Conservation (phyloP, 2,797 vertebrate genomes). For the Sebastes kiyomatsui region DNA sequence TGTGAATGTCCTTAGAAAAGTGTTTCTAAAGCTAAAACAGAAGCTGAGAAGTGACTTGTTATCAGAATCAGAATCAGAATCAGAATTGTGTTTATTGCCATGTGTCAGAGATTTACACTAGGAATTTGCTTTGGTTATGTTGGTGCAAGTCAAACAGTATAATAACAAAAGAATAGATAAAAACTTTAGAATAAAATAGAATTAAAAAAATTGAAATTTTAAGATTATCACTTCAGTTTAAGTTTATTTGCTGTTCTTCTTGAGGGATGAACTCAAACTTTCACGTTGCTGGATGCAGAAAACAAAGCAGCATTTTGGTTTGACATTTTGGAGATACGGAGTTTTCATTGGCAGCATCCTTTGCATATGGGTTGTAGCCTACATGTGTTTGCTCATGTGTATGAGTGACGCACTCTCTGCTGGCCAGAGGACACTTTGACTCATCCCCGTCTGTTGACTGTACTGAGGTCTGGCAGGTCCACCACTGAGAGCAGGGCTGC, state of each 20-base stretch:
- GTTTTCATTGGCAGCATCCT: not conserved
- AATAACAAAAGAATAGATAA: too few relatives aligned
- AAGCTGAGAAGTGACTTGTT: not conserved
- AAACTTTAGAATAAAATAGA: too few relatives aligned
- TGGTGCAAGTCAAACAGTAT: too few relatives aligned
- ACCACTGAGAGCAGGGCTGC: conserved; percentile 62
- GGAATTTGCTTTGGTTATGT: too few relatives aligned
- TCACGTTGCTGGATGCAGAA: not conserved
- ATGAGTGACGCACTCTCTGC: conserved; percentile 65
- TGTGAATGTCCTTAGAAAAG: not conserved
- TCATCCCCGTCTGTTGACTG: conserved; percentile 74
- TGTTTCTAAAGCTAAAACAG: not conserved
- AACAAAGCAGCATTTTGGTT: not conserved
- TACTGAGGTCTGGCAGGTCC: conserved; percentile 73
- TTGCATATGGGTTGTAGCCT: not conserved
- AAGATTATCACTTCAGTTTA: too few relatives aligned
- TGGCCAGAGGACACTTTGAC: conserved; percentile 76
- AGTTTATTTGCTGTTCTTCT: too few relatives aligned
- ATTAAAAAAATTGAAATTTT: too few relatives aligned
- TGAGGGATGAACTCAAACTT: not conserved
- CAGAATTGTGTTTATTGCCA: too few relatives aligned
- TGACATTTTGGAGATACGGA: not conserved
- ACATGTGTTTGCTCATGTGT: conserved; percentile 39
- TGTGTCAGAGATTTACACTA: too few relatives aligned
- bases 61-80: too few relatives aligned